phyloP scores from a whole-genome alignment of 2,888 invertebrate species.

The Rhingia campestris region DNA sequence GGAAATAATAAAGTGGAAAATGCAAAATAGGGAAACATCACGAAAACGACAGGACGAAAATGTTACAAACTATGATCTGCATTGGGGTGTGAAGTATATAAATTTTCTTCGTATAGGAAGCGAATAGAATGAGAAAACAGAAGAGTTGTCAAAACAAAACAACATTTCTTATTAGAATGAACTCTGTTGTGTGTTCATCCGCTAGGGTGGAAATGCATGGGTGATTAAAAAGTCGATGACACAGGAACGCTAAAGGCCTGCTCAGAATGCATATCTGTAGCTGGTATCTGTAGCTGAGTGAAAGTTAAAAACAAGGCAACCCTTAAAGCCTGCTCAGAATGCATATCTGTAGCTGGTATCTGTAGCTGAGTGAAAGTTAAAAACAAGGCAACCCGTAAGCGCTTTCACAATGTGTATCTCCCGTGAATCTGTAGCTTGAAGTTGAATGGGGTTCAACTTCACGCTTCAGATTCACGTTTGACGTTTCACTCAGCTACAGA shows the following conservation, averaged over 20 bases:
- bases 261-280: too few relatives aligned
- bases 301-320: too few relatives aligned
- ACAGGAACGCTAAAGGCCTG: not conserved
- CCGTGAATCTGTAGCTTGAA: too few relatives aligned
- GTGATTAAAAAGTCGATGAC: not conserved
- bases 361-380: too few relatives aligned
- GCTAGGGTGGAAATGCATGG: slow-evolving; percentile 45
- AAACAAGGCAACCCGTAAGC: too few relatives aligned
- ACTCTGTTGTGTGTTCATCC: slow-evolving; percentile 32
- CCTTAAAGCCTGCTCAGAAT: too few relatives aligned
- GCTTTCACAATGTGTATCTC: too few relatives aligned
- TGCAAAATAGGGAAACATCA: slow-evolving; percentile 64
- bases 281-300: too few relatives aligned
- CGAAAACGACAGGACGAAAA: slow-evolving; percentile 63
- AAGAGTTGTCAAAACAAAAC: slow-evolving; percentile 69
- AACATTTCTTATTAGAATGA: slow-evolving; percentile 65
- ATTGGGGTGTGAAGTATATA: slow-evolving; percentile 58
- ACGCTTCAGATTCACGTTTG: too few relatives aligned
- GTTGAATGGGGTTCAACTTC: too few relatives aligned
- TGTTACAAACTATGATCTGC: slow-evolving; percentile 55
- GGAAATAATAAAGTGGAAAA: slow-evolving; percentile 37
- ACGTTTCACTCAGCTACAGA: too few relatives aligned
- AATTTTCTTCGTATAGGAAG: slow-evolving; percentile 44
- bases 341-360: too few relatives aligned
- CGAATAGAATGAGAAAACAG: slow-evolving; percentile 19